phyloP scores from a whole-genome alignment of 1,140 invertebrate genomes.

The Heliothis subflexa region DNA sequence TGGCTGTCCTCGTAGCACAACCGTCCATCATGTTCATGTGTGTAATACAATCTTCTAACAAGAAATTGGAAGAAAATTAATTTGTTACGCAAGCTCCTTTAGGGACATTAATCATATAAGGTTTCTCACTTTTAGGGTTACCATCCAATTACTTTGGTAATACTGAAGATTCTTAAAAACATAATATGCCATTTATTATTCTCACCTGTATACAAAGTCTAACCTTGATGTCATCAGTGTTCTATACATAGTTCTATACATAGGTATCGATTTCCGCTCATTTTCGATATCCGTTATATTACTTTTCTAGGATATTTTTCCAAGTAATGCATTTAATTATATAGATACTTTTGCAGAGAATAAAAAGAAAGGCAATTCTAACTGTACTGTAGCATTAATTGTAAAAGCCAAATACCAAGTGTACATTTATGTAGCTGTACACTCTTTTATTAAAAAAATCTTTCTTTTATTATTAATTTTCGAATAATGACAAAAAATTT shows the following conservation, averaged over 20 bases:
- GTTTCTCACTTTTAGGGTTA: not conserved
- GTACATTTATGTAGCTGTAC: too few species aligned
- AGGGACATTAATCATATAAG: not conserved
- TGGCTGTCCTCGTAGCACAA: not conserved
- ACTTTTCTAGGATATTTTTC: too few species aligned
- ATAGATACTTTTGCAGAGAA: too few species aligned
- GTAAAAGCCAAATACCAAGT: too few species aligned
- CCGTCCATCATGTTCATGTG: not conserved
- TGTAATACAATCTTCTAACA: slow-evolving; percentile 14
- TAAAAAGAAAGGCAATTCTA: too few species aligned
- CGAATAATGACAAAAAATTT: too few species aligned
- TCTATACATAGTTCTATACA: not conserved
- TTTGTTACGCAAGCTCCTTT: not conserved
- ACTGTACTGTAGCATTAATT: too few species aligned
- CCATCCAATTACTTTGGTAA: not conserved
- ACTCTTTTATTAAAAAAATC: too few species aligned
- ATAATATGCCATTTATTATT: not conserved
- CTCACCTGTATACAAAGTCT: not conserved
- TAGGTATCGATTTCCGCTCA: too few species aligned
- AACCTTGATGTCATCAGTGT: not conserved
- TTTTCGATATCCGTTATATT: too few species aligned
- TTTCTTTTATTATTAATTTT: too few species aligned
- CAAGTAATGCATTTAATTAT: too few species aligned
- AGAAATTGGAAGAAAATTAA: not conserved
- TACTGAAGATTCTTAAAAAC: not conserved